Evolutionary conservation across 2,113 vertebrate genomes (phyloP).

Genomic region (Lasiurus cinereus): DNA sequence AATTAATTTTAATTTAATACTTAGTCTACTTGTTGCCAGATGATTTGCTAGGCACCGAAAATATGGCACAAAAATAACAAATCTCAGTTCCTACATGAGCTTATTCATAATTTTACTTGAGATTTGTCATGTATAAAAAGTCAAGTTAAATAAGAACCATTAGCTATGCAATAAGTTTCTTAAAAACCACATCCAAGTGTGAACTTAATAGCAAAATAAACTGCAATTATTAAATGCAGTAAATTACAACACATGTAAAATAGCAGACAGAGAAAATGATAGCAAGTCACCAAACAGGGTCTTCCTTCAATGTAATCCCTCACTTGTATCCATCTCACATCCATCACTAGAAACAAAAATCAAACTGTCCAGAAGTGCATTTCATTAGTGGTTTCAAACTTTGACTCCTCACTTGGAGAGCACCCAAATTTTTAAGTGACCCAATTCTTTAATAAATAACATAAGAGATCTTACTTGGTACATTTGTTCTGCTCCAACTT

Average conservation of each 20-base stretch:
- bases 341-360: conserved; percentile 5
- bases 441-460: background rate
- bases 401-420: background rate
- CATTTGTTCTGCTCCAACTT: conserved; percentile 82
- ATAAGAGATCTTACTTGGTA: conserved; percentile 85
- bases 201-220: conserved; percentile 29
- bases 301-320: background rate
- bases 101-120: conserved; percentile 30
- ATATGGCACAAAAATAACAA: conserved; percentile 47
- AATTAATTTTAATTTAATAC: conserved; percentile 46
- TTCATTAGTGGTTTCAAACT: conserved; percentile 16
- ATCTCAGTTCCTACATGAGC: background rate
- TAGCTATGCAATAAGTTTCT: background rate
- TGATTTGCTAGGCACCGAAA: conserved; percentile 38
- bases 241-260: conserved; percentile 18
- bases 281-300: background rate
- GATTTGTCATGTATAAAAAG: background rate
- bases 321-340: background rate
- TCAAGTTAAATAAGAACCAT: background rate
- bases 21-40: background rate
- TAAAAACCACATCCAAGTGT: background rate
- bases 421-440: conserved; percentile 4
- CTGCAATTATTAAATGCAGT: background rate
- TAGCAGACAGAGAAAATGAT: background rate
- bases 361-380: background rate